Conservation (phyloP, 2,113 vertebrate species). For the Recurvirostra avosetta region DNA sequence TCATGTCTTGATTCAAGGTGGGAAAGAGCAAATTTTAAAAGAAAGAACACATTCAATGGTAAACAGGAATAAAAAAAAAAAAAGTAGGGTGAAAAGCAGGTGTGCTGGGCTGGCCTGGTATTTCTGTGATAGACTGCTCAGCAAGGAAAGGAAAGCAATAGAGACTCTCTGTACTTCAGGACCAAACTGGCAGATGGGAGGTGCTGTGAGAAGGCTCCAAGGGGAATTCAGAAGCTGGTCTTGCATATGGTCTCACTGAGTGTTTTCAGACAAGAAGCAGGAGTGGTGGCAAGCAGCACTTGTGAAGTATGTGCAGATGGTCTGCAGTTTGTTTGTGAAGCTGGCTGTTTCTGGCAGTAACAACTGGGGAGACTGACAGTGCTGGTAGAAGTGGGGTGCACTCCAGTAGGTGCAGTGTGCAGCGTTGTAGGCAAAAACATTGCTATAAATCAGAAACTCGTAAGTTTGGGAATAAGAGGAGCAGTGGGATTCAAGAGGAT, state of each 20-base stretch:
- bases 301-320: background rate
- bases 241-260: fast-evolving
- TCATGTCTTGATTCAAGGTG: background rate
- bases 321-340: background rate
- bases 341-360: background rate
- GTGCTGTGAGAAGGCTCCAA: background rate
- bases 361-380: fast-evolving
- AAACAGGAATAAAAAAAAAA: background rate
- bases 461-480: background rate
- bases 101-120: background rate
- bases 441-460: background rate
- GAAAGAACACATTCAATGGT: background rate
- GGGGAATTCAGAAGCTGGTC: background rate
- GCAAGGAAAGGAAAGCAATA: background rate
- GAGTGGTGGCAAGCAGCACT: background rate
- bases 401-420: too few species aligned
- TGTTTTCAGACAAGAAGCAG: background rate
- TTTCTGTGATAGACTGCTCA: background rate
- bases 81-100: background rate
- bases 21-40: background rate
- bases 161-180: background rate
- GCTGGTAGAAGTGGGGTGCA: background rate
- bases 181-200: background rate
- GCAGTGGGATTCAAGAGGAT: background rate
- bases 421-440: background rate